Evolutionary conservation across 2,797 vertebrate species (phyloP).

Genomic region (Cuculus canorus): DNA sequence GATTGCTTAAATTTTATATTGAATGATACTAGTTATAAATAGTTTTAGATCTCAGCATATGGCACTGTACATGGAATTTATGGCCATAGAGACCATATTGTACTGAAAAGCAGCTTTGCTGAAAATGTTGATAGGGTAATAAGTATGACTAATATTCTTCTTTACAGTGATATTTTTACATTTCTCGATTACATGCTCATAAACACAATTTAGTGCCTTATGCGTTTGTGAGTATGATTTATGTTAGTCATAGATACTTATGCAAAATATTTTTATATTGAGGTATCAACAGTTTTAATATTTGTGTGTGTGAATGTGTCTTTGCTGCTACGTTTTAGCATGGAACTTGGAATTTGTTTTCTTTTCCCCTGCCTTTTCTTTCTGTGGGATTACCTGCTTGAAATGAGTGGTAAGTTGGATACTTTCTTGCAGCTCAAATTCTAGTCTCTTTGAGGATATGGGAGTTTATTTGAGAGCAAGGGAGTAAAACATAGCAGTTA

Average conservation of each 20-base stretch:
- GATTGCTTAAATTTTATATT: background rate
- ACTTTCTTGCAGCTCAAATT: background rate
- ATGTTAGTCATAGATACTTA: background rate
- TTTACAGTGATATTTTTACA: background rate
- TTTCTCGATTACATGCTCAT: background rate
- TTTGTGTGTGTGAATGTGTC: background rate
- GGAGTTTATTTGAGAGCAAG: background rate
- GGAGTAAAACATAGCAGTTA: background rate
- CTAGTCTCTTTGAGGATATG: background rate
- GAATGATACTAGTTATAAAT: background rate
- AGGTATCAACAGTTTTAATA: background rate
- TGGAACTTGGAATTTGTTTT: background rate
- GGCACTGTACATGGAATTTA: background rate
- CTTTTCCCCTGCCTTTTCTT: background rate
- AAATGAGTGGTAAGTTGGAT: background rate
- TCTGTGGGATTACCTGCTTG: background rate
- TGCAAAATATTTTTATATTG: background rate
- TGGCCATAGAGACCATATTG: background rate
- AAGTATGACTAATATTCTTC: background rate
- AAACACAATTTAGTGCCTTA: background rate
- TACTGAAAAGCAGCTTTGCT: background rate
- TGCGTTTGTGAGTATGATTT: background rate
- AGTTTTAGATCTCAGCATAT: background rate
- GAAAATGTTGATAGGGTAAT: background rate
- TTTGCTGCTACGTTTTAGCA: background rate